These are phyloP conservation scores for Phrynosoma platyrhinos DNA, from an alignment of 2,113 vertebrate species.

Conservation along the genomic window DNA sequence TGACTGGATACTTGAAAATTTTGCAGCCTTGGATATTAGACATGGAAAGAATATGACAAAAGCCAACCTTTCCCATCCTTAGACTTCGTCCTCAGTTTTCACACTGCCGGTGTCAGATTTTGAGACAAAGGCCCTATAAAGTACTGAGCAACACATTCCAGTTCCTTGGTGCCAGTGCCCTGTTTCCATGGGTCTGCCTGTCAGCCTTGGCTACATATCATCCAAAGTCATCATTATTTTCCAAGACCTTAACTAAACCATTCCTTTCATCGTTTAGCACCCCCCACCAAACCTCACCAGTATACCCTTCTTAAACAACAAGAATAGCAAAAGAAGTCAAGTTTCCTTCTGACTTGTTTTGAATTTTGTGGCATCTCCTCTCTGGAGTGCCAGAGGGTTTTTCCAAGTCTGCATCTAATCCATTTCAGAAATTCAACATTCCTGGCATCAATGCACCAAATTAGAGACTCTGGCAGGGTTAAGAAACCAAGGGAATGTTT, in stretches of 20 bases:
- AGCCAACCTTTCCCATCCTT: background rate
- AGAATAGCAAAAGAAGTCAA: no score
- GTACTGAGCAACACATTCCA: background rate
- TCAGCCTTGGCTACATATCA: background rate
- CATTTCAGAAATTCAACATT: slow-evolving; percentile 2
- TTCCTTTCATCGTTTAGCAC: no score
- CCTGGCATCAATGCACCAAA: background rate
- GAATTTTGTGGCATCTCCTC: background rate
- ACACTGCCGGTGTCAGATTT: background rate
- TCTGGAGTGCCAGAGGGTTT: background rate
- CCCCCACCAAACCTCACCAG: background rate
- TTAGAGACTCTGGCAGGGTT: background rate
- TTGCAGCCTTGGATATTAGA: background rate
- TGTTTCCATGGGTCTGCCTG: background rate
- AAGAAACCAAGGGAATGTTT: background rate
- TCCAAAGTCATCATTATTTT: background rate
- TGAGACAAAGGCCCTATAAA: background rate
- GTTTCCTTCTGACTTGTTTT: no score
- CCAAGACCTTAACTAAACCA: background rate
- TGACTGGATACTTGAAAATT: background rate
- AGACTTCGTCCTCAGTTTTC: no score
- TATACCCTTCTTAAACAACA: background rate
- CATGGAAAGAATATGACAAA: background rate
- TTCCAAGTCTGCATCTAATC: background rate
- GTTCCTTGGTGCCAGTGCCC: background rate